Conservation (phyloP, 2,797 vertebrate genomes). For the Chiloscyllium punctatum region DNA sequence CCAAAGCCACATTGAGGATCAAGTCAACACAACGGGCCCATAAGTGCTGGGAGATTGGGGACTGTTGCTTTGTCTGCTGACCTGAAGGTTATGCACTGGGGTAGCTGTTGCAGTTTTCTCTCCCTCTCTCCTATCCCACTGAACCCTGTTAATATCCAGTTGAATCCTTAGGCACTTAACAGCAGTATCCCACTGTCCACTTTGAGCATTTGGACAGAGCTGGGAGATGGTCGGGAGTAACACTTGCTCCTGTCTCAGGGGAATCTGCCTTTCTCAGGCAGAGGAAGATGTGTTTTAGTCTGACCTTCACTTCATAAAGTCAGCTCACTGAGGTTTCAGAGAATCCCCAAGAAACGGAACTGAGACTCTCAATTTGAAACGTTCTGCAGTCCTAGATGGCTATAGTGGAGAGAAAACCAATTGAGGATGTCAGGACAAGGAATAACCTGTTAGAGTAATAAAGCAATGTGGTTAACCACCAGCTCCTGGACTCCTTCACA, state of each 20-base stretch:
- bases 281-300: background rate
- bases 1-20: background rate
- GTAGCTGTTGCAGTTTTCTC: background rate
- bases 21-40: background rate
- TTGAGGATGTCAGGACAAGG: background rate
- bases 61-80: background rate
- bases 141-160: background rate
- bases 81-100: background rate
- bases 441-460: background rate
- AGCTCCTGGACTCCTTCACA: background rate
- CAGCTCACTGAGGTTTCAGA: background rate
- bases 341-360: background rate
- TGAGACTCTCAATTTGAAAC: background rate
- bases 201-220: background rate
- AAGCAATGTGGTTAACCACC: background rate
- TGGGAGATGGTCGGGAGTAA: no score
- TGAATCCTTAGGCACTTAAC: background rate
- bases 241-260: background rate
- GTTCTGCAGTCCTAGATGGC: background rate
- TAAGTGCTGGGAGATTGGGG: background rate
- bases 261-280: background rate
- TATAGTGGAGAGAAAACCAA: background rate
- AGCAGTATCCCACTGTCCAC: background rate
- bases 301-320: background rate
- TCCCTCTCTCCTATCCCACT: background rate